Conservation (phyloP, 30 jellyfish, hydroid and myxozoan genomes). For the Nemopilema nomurai region DNA sequence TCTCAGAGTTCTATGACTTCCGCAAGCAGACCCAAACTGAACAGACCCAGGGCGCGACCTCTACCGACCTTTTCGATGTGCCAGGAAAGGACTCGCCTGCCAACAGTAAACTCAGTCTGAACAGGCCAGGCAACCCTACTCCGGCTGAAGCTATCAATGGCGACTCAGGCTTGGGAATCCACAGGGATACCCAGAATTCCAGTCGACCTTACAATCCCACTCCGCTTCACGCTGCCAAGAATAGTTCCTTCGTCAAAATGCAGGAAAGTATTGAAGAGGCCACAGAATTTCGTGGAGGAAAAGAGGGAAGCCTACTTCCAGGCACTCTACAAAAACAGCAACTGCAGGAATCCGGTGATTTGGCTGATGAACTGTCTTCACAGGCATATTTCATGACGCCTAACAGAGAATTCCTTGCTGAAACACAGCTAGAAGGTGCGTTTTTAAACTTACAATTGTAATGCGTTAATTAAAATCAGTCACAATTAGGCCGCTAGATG, state of each 20-base stretch:
- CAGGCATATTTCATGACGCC: neutral
- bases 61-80: neutral
- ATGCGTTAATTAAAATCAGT: too few relatives aligned
- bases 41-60: neutral
- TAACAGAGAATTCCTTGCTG: neutral
- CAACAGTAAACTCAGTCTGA: neutral
- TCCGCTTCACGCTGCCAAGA: constrained; percentile 39
- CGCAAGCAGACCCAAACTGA: constrained; percentile 13
- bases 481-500: neutral
- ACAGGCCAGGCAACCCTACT: constrained; percentile 56
- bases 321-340: neutral
- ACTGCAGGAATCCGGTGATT: neutral
- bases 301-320: neutral
- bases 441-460: neutral
- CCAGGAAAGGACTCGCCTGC: neutral
- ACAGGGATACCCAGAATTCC: constrained; percentile 3
- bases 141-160: constrained; percentile 53
- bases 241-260: neutral
- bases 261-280: constrained; percentile 2
- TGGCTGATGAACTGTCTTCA: neutral
- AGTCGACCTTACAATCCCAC: constrained; percentile 57
- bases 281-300: neutral
- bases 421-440: neutral
- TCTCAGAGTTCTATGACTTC: constrained; percentile 29
- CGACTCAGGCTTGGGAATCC: constrained; percentile 31